These are phyloP conservation scores for Heterotilapia buettikoferi DNA, from an alignment of 2,113 vertebrate genomes.

Conservation along the genomic window DNA sequence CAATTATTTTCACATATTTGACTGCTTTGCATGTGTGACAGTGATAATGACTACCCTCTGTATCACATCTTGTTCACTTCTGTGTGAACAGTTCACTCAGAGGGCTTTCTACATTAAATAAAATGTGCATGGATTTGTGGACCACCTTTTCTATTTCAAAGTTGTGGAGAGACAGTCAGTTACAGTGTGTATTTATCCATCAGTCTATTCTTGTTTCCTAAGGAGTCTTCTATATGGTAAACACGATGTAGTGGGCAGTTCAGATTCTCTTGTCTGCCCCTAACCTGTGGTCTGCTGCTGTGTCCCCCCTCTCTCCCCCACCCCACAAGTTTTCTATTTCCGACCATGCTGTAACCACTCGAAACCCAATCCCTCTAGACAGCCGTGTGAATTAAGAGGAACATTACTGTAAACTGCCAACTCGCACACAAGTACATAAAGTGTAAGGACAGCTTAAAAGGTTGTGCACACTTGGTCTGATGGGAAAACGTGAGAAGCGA, in stretches of 20 bases:
- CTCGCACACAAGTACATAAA: not conserved
- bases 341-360: conserved; percentile 6
- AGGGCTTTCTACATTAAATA: not conserved
- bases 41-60: not conserved
- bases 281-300: not conserved
- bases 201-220: not conserved
- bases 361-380: conserved; percentile 14
- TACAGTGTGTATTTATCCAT: not conserved
- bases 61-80: not conserved
- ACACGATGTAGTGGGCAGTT: not conserved
- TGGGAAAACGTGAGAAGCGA: not conserved
- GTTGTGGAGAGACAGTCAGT: not conserved
- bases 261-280: not conserved
- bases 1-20: not conserved
- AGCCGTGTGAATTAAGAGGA: not conserved
- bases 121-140: not conserved
- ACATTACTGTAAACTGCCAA: conserved; percentile 36
- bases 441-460: not conserved
- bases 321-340: conserved; percentile 39
- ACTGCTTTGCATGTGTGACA: not conserved
- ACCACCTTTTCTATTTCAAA: not conserved
- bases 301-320: not conserved
- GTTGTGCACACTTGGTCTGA: not conserved
- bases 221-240: not conserved
- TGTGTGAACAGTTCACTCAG: not conserved